Evolutionary conservation across 1,140 invertebrate genomes (phyloP).

Genomic region (Pogonognathellus flavescens): DNA sequence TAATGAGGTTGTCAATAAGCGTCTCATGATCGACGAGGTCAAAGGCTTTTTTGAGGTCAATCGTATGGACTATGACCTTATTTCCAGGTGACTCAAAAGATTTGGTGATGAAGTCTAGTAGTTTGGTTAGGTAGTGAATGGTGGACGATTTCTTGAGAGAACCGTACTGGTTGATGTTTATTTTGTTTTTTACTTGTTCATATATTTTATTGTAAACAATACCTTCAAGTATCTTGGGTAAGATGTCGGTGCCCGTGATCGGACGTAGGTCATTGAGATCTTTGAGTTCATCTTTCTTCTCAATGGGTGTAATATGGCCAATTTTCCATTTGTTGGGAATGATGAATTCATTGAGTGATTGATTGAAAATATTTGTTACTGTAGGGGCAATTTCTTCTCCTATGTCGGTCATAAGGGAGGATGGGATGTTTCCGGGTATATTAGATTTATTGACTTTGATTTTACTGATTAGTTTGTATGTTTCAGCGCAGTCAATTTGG

Average conservation of each 20-base stretch:
- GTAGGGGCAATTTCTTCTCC: background rate
- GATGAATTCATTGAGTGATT: background rate
- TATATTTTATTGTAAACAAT: slow-evolving; percentile 53
- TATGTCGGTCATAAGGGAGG: background rate
- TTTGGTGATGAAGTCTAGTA: slow-evolving; percentile 10
- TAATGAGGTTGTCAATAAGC: no score
- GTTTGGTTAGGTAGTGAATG: background rate
- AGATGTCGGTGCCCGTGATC: slow-evolving; percentile 47
- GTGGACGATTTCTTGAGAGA: background rate
- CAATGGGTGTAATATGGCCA: background rate
- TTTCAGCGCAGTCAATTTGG: background rate
- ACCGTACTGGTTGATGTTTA: slow-evolving; percentile 4
- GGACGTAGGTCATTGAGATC: slow-evolving; percentile 28
- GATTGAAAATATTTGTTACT: background rate
- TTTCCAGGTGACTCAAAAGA: background rate
- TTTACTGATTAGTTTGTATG: background rate
- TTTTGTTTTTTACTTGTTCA: background rate
- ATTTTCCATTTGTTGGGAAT: background rate
- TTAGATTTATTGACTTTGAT: background rate
- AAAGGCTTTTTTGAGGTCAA: no score
- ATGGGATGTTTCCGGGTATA: background rate
- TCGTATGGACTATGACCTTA: background rate
- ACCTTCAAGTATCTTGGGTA: slow-evolving; percentile 39
- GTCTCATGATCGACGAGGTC: no score
- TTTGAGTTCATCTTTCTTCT: background rate